phyloP scores from a whole-genome alignment of 2,888 invertebrate species.

The Eupithecia inturbata region DNA sequence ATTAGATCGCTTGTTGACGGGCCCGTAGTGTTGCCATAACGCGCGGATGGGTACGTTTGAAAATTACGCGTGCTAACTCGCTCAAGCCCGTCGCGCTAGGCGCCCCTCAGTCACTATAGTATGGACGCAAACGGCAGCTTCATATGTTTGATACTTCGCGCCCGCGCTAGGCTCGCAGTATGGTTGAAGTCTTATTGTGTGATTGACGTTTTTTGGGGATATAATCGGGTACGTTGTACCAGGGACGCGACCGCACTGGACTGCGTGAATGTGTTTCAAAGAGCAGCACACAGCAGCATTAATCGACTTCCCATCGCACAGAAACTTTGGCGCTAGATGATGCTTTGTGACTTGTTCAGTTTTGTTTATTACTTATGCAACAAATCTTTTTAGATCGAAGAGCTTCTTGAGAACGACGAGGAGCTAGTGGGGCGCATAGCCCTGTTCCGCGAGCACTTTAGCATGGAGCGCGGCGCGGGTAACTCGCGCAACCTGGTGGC shows the following conservation, averaged over 20 bases:
- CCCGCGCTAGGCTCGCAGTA: too few species aligned
- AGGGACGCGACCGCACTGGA: not conserved
- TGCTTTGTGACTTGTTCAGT: not conserved
- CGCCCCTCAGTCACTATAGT: too few species aligned
- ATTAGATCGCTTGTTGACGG: too few species aligned
- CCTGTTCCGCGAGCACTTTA: slow-evolving; percentile 71
- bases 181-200: too few species aligned
- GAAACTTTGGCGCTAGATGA: not conserved
- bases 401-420: slow-evolving; percentile 73
- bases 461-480: slow-evolving; percentile 62
- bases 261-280: not conserved
- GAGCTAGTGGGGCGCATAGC: slow-evolving; percentile 69
- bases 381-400: slow-evolving; percentile 65
- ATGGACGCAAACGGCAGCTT: too few species aligned
- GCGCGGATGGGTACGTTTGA: too few species aligned
- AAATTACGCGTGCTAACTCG: too few species aligned
- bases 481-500: slow-evolving; percentile 76
- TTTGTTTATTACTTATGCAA: not conserved
- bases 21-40: too few species aligned
- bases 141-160: too few species aligned
- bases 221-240: not conserved
- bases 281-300: not conserved
- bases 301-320: not conserved
- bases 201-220: too few species aligned
- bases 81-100: too few species aligned